Evolutionary conservation across 2,888 invertebrate species (phyloP), one percentile per base, ranked within the genome.

Genomic region (Drosophila meridionalis): DNA sequence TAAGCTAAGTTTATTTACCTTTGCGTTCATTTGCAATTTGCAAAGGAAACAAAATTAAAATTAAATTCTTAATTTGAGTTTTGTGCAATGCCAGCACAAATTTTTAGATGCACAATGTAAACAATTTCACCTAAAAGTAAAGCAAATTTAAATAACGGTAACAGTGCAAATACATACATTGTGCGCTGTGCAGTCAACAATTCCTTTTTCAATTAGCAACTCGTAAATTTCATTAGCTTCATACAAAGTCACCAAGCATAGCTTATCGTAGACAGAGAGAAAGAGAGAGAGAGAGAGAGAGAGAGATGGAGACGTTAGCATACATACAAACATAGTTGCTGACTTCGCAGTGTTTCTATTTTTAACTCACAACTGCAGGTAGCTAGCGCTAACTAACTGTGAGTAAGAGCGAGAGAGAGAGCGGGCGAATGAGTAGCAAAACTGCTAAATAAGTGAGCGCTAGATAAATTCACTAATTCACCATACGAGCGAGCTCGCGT

Each of bases 131-230:
- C 34, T 34, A 20, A 52, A 52, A 34, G 20, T 20, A 34, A 34
- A 20, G 34, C 12, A 36, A 12, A 34, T 52, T 52, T 36, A 52
- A 26, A 26, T 36, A 20, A 52, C 34, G 34, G 34, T 52, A 12
- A 52, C 20, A 7, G 20, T 52, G 52, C 52, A 52, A 50, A 50
- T 50, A 50, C 32, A n/a, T 20, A 50, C 32, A n/a, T 20, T 50
- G 20, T 50, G 32, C 34, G 32, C 50, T 32, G 32, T 34, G 50
- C 32, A 50, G 50, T 34, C 32, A 50, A 32, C 32, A 40, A 57
- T 38, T 55, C 53, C n/a, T 34, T 43, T 20, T 28, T 32, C 42
- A 57, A 43, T 43, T 57, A 43, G 32, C 11, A 8, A 20, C 32
- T 57, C 32, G 11, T 12, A 30, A 42, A 32, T 20, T 43, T 57